phyloP scores from a whole-genome alignment of 1,140 invertebrate species.

The Brachystomella parvula region DNA sequence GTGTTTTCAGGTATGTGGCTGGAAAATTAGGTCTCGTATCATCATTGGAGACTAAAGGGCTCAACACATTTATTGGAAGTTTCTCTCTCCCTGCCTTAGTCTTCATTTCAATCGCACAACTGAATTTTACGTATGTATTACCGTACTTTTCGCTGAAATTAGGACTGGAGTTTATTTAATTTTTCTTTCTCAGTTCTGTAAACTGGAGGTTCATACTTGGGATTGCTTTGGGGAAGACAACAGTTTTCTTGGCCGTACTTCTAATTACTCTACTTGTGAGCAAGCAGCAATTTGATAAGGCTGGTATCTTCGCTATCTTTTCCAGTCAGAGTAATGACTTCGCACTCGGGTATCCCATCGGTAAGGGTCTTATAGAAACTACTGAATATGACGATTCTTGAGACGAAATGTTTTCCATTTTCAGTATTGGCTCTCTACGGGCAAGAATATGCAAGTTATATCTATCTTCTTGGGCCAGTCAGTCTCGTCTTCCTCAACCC shows the following conservation, averaged over 20 bases:
- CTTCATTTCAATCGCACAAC: conserved; percentile 76
- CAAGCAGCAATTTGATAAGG: conserved; percentile 71
- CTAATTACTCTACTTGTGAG: conserved; percentile 68
- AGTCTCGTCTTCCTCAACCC: conserved; percentile 88
- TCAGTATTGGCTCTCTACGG: conserved; percentile 50
- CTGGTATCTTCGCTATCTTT: conserved; percentile 88
- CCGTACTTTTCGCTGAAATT: not conserved
- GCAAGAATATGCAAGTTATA: conserved; percentile 73
- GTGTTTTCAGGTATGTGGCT: conserved; percentile 67
- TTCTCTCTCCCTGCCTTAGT: conserved; percentile 87
- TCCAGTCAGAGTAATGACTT: conserved; percentile 97
- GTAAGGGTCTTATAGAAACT: conserved; percentile 52
- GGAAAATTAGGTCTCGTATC: conserved; percentile 76
- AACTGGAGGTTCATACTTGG: conserved; percentile 85
- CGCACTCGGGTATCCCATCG: conserved; percentile 90
- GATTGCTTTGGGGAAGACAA: conserved; percentile 74
- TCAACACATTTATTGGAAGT: conserved; percentile 86
- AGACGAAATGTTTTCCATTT: not conserved
- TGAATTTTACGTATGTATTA: conserved; percentile 60
- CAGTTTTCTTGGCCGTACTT: conserved; percentile 75
- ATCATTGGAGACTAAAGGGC: conserved; percentile 75
- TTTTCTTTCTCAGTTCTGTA: conserved; percentile 50
- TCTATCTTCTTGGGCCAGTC: conserved; percentile 91
- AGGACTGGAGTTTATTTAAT: not conserved
- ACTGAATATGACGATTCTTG: not conserved